A percentile compares a stretch with the other conserved stretches of the same genome.
phyloP scores from a whole-genome alignment of 2,113 vertebrate genomes.

The Dasyurus viverrinus region DNA sequence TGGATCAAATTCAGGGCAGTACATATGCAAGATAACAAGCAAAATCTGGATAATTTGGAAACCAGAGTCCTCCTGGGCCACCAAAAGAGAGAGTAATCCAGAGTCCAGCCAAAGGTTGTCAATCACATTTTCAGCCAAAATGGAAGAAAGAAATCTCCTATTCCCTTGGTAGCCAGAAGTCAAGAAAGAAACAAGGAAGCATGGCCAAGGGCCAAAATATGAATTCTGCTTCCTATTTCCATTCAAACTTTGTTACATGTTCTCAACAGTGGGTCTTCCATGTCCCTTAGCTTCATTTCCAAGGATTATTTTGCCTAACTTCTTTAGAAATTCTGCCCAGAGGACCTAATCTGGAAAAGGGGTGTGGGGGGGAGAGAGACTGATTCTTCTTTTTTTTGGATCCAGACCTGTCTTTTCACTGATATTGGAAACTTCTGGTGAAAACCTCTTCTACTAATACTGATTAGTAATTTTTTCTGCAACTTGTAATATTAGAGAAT shows the following conservation, averaged over 20 bases:
- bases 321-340: neutral
- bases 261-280: neutral
- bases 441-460: too few species aligned
- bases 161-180: neutral
- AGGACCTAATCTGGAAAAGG: too few species aligned
- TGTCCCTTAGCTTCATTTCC: neutral
- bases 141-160: neutral
- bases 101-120: neutral
- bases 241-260: neutral
- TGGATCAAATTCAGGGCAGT: neutral
- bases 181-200: neutral
- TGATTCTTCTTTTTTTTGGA: too few species aligned
- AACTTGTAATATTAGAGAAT: too few species aligned
- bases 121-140: neutral
- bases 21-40: neutral
- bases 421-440: too few species aligned
- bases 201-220: neutral
- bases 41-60: neutral
- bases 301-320: neutral
- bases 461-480: too few species aligned
- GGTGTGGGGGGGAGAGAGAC: too few species aligned
- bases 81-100: neutral
- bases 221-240: neutral
- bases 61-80: neutral
- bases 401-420: too few species aligned